These are phyloP conservation scores for Tortricodes alternella DNA, from an alignment of 2,888 invertebrate genomes.

Conservation along the genomic window DNA sequence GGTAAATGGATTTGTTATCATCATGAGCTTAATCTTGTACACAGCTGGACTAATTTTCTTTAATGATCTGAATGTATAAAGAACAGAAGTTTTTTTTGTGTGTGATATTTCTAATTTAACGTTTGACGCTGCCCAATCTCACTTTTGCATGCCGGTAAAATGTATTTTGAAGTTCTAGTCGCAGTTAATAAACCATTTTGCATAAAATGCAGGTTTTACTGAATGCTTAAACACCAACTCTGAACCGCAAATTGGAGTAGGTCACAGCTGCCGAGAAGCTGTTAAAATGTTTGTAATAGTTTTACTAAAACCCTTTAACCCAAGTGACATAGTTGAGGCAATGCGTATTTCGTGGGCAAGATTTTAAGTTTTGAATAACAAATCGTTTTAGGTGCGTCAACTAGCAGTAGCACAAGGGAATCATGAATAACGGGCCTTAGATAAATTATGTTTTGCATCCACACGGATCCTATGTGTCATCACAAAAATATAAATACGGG, in stretches of 20 bases:
- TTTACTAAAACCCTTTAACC: background rate
- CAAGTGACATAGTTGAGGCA: background rate
- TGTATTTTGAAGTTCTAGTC: background rate
- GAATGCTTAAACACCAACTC: background rate
- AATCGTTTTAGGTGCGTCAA: slow-evolving; percentile 10
- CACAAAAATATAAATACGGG: no score
- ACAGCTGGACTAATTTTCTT: background rate
- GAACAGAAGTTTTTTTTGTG: background rate
- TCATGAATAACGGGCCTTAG: slow-evolving; percentile 1
- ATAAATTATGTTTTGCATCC: background rate
- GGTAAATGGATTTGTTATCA: background rate
- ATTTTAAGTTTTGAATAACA: slow-evolving; percentile 18
- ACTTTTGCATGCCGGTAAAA: no score
- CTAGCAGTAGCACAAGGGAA: slow-evolving; percentile 13
- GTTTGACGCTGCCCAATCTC: background rate
- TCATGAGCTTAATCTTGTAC: no score
- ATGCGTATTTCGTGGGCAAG: slow-evolving; percentile 5
- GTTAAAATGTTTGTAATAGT: slow-evolving; percentile 3
- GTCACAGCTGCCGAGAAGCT: background rate
- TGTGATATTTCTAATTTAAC: background rate
- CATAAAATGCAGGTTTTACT: background rate
- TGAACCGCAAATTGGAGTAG: background rate
- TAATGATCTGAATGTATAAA: background rate
- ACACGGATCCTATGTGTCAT: background rate
- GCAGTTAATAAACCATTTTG: background rate